These are phyloP conservation scores for Mactra quadrangularis DNA, from an alignment of 1,140 invertebrate species.

Conservation along the genomic window DNA sequence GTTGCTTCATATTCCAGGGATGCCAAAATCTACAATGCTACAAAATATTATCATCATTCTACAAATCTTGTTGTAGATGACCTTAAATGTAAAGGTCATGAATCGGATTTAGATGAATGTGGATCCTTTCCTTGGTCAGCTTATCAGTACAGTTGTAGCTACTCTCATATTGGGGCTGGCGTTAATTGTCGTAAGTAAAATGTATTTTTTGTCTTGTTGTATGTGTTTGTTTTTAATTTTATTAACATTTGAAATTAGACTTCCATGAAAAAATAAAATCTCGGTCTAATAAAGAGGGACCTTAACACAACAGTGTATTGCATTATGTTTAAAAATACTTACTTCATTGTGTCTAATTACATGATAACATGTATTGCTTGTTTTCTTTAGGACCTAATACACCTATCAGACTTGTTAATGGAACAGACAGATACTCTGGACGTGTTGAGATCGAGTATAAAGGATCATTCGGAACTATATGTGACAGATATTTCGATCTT, in stretches of 20 bases:
- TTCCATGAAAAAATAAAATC: neutral
- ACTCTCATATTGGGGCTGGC: neutral
- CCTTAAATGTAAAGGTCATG: slow-evolving; percentile 10
- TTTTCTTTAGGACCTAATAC: slow-evolving; percentile 19
- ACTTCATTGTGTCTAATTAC: too few species aligned
- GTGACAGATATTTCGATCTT: slow-evolving; percentile 61
- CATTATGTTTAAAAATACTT: too few species aligned
- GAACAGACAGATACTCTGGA: slow-evolving; percentile 44
- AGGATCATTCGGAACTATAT: slow-evolving; percentile 65
- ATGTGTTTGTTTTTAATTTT: neutral
- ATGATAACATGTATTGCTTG: too few species aligned
- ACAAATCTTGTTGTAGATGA: slow-evolving; percentile 7
- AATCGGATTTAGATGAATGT: slow-evolving; percentile 33
- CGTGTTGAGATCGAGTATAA: slow-evolving; percentile 62
- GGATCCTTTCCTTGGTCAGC: slow-evolving; percentile 9
- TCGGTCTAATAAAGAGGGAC: neutral
- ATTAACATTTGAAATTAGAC: slow-evolving; percentile 3
- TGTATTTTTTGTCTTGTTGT: too few species aligned
- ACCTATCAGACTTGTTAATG: slow-evolving; percentile 6
- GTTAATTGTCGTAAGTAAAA: slow-evolving; percentile 28
- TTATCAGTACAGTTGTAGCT: neutral
- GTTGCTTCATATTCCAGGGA: too few species aligned
- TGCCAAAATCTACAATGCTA: neutral
- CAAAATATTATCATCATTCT: neutral
- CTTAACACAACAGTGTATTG: too few species aligned